Evolutionary conservation across 2,888 invertebrate species (phyloP).

Genomic region (Nemotelus nigrinus): DNA sequence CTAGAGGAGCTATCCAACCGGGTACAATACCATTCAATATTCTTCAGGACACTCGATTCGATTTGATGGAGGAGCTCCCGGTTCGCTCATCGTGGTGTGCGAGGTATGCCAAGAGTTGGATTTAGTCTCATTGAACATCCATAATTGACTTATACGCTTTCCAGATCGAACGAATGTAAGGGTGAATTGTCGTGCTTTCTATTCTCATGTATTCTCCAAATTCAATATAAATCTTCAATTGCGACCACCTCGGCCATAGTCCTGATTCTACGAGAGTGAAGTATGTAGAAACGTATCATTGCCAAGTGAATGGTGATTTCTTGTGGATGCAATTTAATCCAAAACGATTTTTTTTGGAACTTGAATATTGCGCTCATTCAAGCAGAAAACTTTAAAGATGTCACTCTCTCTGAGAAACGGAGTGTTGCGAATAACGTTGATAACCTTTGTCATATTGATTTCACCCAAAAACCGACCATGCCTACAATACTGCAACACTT

Average conservation of each 20-base stretch:
- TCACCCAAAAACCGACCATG: not conserved
- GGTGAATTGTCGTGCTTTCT: conserved; percentile 18
- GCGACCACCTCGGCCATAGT: not conserved
- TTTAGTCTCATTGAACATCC: conserved; percentile 47
- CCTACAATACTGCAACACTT: not conserved
- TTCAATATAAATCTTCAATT: not conserved
- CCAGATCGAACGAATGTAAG: conserved; percentile 46
- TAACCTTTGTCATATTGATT: not conserved
- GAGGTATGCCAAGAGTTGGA: conserved; percentile 16
- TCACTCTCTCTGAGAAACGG: not conserved
- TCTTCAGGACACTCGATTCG: not conserved
- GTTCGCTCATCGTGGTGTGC: too few species aligned
- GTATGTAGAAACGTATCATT: not conserved
- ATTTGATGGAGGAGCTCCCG: too few species aligned
- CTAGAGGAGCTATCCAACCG: not conserved
- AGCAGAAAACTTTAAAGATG: conserved; percentile 25
- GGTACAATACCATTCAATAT: not conserved
- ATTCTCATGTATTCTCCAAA: not conserved
- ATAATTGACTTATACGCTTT: conserved; percentile 49
- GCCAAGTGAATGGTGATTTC: not conserved
- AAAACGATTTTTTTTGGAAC: not conserved
- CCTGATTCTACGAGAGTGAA: not conserved
- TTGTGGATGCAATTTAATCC: conserved; percentile 5
- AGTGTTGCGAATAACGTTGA: not conserved
- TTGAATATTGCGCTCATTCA: conserved; percentile 19